Evolutionary conservation across 2,797 vertebrate genomes (phyloP).

Genomic region (Epinephelus coioides): DNA sequence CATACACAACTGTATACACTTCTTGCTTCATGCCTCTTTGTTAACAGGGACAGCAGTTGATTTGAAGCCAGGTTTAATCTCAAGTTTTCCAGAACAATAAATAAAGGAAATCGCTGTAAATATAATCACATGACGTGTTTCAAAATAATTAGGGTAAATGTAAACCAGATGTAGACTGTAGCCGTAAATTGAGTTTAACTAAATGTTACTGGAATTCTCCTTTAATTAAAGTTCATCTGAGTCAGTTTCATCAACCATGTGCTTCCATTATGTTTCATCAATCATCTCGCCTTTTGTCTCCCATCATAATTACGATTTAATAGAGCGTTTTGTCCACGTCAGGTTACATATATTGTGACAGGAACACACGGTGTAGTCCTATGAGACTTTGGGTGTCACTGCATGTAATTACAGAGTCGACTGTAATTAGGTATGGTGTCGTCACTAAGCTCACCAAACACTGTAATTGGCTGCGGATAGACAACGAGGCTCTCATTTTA

Average conservation of each 20-base stretch:
- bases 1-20: neutral
- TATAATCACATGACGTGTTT: conserved; percentile 52
- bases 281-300: neutral
- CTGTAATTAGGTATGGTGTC: conserved; percentile 69
- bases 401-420: conserved; percentile 63
- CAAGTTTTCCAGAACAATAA: conserved; percentile 24
- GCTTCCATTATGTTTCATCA: conserved; percentile 17
- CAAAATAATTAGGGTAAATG: conserved; percentile 51
- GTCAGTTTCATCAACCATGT: conserved; percentile 32
- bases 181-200: conserved; percentile 39
- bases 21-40: conserved; percentile 9
- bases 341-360: neutral
- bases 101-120: conserved; percentile 28
- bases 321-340: neutral
- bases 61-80: conserved; percentile 21
- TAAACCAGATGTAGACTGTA: conserved; percentile 59
- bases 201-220: conserved; percentile 35
- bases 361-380: conserved; percentile 16
- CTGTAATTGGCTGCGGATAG: conserved; percentile 63
- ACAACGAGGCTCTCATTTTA: conserved; percentile 62
- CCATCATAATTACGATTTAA: neutral
- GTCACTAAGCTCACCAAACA: conserved; percentile 42
- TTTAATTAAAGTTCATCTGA: conserved; percentile 53
- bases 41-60: conserved; percentile 12
- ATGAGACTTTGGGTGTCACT: conserved; percentile 57